Evolutionary conservation across 2,888 invertebrate genomes (phyloP).

Genomic region (Liposcelis brunnea): DNA sequence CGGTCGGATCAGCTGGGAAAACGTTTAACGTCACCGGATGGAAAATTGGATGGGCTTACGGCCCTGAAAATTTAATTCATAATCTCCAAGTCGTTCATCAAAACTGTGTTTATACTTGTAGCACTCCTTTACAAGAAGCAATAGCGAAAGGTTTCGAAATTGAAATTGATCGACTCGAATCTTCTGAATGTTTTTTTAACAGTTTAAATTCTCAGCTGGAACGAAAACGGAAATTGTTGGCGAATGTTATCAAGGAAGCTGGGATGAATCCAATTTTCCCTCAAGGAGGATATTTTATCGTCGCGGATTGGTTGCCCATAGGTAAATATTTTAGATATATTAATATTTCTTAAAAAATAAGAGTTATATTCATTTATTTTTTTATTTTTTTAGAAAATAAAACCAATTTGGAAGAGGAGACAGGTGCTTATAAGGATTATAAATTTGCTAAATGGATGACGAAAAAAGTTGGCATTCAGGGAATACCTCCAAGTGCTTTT

Average conservation of each 20-base stretch:
- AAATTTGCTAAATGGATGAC: constrained; percentile 92
- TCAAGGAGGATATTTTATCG: constrained; percentile 93
- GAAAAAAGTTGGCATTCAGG: constrained; percentile 76
- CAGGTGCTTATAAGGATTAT: constrained; percentile 65
- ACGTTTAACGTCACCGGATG: constrained; percentile 96
- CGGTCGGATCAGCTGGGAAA: constrained; percentile 94
- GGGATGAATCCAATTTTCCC: constrained; percentile 87
- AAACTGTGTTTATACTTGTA: constrained; percentile 82
- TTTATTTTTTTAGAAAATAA: constrained; percentile 35
- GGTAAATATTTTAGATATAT: constrained; percentile 32
- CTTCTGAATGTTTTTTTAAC: constrained; percentile 67
- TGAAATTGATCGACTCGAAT: constrained; percentile 51
- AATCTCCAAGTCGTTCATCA: constrained; percentile 83
- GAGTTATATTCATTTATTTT: constrained; percentile 2
- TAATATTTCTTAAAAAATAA: neutral
- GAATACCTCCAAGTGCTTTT: constrained; percentile 90
- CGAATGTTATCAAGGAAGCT: constrained; percentile 50
- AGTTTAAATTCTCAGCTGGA: constrained; percentile 55
- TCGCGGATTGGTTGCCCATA: constrained; percentile 76
- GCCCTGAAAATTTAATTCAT: constrained; percentile 58
- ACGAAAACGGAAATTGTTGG: constrained; percentile 64
- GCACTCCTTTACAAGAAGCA: constrained; percentile 89
- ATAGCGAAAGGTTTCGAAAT: constrained; percentile 75
- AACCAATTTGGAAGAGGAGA: constrained; percentile 49
- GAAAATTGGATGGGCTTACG: constrained; percentile 95